Conservation (phyloP, 2,113 vertebrate genomes). For the Microcebus lehilahytsara region DNA sequence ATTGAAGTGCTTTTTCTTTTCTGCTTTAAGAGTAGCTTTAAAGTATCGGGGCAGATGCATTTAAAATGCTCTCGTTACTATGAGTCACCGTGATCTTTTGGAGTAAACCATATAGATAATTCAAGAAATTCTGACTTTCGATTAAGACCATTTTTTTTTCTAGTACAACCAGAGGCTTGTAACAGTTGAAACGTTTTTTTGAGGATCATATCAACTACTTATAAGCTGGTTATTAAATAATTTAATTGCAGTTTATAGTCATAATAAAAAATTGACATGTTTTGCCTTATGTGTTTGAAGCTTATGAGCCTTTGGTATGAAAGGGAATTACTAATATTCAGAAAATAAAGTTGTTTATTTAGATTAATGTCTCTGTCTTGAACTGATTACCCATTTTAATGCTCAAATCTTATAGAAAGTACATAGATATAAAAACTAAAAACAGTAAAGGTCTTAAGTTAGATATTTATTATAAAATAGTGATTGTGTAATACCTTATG, state of each 20-base stretch:
- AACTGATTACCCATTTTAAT: constrained; percentile 12
- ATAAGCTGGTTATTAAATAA: background rate
- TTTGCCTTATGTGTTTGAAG: constrained; percentile 15
- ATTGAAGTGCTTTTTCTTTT: background rate
- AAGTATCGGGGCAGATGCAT: background rate
- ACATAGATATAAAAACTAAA: background rate
- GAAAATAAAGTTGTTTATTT: constrained; percentile 22
- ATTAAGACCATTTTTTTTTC: background rate
- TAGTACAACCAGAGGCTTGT: background rate
- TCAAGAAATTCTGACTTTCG: constrained; percentile 11
- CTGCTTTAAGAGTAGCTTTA: background rate
- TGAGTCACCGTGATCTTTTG: background rate
- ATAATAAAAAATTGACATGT: constrained; percentile 30
- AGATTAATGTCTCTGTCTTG: constrained; percentile 3
- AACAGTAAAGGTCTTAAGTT: background rate
- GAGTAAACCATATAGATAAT: background rate
- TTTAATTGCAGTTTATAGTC: constrained; percentile 20
- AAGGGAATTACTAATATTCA: background rate
- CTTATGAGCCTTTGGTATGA: constrained; percentile 4
- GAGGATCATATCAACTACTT: background rate
- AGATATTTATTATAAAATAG: background rate
- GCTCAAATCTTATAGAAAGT: background rate
- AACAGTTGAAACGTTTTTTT: background rate
- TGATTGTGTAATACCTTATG: background rate
- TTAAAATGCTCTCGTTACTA: constrained; percentile 13